Conservation (phyloP, 2,113 vertebrate species). For the Coptodon bakossiorum region DNA sequence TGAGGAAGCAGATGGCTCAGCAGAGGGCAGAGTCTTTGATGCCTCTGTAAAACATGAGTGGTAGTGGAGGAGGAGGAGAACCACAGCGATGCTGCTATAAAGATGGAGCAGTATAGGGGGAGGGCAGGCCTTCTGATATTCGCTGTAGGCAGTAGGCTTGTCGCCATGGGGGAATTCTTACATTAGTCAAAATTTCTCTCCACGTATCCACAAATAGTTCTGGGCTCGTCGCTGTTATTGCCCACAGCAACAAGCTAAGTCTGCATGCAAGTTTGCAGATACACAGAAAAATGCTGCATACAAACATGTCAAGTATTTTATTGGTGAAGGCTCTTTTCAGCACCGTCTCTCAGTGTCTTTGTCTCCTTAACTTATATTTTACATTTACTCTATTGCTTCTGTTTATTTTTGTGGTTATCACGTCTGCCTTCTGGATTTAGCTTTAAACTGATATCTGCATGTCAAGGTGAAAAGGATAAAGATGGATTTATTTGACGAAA, state of each 20-base stretch:
- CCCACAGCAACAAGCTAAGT: background rate
- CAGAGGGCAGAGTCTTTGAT: constrained; percentile 22
- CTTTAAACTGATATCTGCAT: background rate
- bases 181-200: background rate
- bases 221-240: background rate
- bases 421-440: background rate
- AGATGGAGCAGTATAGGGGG: background rate
- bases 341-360: background rate
- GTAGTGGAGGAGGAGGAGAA: background rate
- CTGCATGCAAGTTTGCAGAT: background rate
- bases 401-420: background rate
- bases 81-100: background rate
- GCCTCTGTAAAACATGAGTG: constrained; percentile 3
- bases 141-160: background rate
- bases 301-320: background rate
- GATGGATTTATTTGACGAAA: background rate
- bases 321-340: background rate
- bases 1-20: constrained; percentile 43
- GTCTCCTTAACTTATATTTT: background rate
- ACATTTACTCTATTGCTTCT: background rate
- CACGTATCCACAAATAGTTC: background rate
- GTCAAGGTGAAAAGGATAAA: background rate
- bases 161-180: background rate
- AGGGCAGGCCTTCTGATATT: background rate
- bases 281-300: background rate